Base-by-base conservation (phyloP, 1,140 invertebrate species). In the Hycleus cichorii region DNA sequence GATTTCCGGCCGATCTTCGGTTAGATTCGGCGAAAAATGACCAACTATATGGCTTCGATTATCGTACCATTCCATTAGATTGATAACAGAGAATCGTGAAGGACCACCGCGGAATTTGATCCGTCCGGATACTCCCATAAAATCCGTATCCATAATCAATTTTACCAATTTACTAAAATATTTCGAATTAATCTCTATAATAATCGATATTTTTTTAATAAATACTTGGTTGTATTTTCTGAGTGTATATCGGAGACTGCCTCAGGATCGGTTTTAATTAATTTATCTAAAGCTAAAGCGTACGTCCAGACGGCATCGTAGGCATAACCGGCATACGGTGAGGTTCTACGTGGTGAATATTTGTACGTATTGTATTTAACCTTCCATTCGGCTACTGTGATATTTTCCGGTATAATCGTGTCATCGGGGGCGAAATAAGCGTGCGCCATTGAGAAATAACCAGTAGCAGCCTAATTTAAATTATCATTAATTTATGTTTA, bases 221-320 rank as follows among this genome's bases (percentile, higher is more conserved):
- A 76, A 77, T 73, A 86, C 83, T 72, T 72, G 32, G 81, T 79
- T 8, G 80, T 82, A 50, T 75, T 76, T 52, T 76, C 70, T 2
- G 78, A 78, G 68, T 85, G 84, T 9, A 88, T 67, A 62, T 80
- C 76, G 27, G 81, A 75, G 3, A 84, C 65, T 43, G 80, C 78
- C 38, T 81, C 78, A 8, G 79, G 77, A 69, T 84, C 76, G 43
- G 75, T 78, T 47, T 77, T 80, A 0, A 86, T 67, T 0, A 91
- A 72, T 59, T 79, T 76, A 64, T 89, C 81, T 12, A 89, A 71
- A 1, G 88, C 89, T 11, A 82, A 75, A 4, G 88, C 90, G 70
- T 89, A 92, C 1, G 83, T 83, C 90, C 90, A 93, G 44, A 91
- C 85, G 0, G 89, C 90, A 75, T 93, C 90, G 70, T 93, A 93